A percentile compares a stretch with the other conserved stretches of the same genome.
Evolutionary conservation across 1,140 invertebrate species (phyloP).

Genomic region (Agrypnia vestita): DNA sequence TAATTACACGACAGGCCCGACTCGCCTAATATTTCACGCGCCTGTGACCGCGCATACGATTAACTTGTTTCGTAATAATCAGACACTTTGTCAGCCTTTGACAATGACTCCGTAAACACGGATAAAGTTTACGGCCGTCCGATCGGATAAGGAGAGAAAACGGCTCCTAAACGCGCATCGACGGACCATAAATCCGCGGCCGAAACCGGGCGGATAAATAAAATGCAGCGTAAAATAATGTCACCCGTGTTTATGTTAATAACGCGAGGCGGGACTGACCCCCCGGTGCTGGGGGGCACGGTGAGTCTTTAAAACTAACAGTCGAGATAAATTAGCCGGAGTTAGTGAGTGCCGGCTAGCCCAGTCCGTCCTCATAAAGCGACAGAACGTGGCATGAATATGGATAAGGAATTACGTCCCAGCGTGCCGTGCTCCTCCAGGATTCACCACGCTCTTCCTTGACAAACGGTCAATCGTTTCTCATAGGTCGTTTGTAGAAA

Average conservation of each 20-base stretch:
- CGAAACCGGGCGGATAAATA: neutral
- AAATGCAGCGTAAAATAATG: slow-evolving; percentile 54
- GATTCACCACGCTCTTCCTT: too few relatives aligned
- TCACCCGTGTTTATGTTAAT: slow-evolving; percentile 61
- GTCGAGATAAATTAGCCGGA: slow-evolving; percentile 17
- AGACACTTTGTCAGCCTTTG: slow-evolving; percentile 19
- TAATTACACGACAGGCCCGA: too few relatives aligned
- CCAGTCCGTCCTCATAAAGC: slow-evolving; percentile 5
- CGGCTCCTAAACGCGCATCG: neutral
- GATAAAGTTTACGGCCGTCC: neutral
- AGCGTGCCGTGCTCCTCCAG: too few relatives aligned
- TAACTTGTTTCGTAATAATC: slow-evolving; percentile 16
- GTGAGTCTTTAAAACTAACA: slow-evolving; percentile 7
- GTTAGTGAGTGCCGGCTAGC: slow-evolving; percentile 5
- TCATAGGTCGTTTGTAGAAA: too few relatives aligned
- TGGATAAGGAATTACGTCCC: neutral
- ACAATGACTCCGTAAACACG: slow-evolving; percentile 2
- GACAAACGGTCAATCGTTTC: too few relatives aligned
- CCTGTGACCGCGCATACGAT: slow-evolving; percentile 5
- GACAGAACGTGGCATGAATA: slow-evolving; percentile 5
- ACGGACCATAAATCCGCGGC: slow-evolving; percentile 10
- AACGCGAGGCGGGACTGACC: slow-evolving; percentile 41
- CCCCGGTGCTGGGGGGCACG: slow-evolving; percentile 33
- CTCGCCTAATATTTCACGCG: too few relatives aligned
- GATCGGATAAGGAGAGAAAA: neutral